Base-by-base conservation (phyloP, 2,797 vertebrate genomes). In the Neostethus bicornis region DNA sequence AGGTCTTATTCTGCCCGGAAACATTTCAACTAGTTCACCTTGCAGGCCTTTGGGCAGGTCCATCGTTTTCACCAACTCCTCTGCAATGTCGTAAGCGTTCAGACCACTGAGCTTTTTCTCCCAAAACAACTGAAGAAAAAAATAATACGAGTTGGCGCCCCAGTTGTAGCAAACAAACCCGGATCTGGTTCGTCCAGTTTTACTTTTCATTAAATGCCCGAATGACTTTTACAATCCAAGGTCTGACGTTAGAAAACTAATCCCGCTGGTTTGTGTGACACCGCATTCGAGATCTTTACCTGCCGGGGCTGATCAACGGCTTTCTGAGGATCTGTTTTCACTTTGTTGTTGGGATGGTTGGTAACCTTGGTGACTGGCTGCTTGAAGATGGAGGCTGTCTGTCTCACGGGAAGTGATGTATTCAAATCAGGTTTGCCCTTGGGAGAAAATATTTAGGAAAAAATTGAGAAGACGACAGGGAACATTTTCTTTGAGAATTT, bases 361-460 rank as follows among this genome's bases (percentile, higher is more conserved):
- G 97, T 98, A 70, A 98, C 97, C 91, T 99, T 99, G 21, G 97
- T 99, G 59, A 99, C 96, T 0, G 96, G 97, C 49, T 99, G 97
- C 66, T 99, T 99, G 76, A 99, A 99, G 77, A 99, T 99, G 58
- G 97, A 99, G 0, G 97, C 97, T 0, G 97, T 99, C 91, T 99
- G 97, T 66, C 97, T 89, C 61, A 99, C 96, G 0, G 97, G 97
- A 28, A 99, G 93, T 0, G 97, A 96, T 0, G 97, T 99, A 83
- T 98, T 98, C 81, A 99, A 63, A 77, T 99, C 96, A 10, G 96
- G 96, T 81, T 99, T 99, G 28, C 96, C 96, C 96, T 98, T 61
- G 39, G 34, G n/a, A n/a, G 34, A n/a, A 61, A 3, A 2, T 28
- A 5, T 16, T 47, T 13, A 46, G 24, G 5, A 68, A 41, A 57